A percentile compares a stretch with the other conserved stretches of the same genome.
Conservation (phyloP, 2,113 vertebrate species). For the Burhinus bistriatus region DNA sequence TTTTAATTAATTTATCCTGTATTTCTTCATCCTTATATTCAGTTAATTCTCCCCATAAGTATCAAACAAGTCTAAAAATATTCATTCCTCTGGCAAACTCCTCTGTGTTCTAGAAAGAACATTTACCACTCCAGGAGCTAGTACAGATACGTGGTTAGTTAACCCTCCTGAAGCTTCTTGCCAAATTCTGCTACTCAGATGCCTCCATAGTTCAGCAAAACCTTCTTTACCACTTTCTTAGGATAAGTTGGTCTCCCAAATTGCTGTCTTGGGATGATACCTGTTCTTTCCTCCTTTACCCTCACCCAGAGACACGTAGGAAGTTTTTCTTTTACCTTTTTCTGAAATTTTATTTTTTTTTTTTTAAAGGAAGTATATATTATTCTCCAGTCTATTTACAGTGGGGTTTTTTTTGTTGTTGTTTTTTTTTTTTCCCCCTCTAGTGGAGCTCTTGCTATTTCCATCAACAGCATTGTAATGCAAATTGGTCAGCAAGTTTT, state of each 20-base stretch:
- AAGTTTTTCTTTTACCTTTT: neutral
- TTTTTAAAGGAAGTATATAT: neutral
- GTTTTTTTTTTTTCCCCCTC: neutral
- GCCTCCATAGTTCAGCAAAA: neutral
- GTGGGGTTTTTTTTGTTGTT: rapidly evolving
- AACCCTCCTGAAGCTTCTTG: neutral
- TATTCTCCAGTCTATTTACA: neutral
- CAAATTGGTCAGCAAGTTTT: neutral
- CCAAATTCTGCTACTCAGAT: neutral
- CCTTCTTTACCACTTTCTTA: neutral
- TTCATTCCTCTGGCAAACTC: neutral
- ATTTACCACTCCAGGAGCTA: neutral
- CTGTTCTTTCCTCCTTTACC: neutral
- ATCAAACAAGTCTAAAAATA: neutral
- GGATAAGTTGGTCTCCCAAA: neutral
- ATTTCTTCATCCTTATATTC: neutral
- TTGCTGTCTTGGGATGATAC: neutral
- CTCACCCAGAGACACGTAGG: neutral
- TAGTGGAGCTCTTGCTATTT: neutral
- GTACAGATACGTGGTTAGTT: neutral
- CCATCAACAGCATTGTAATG: neutral
- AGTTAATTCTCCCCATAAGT: neutral
- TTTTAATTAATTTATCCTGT: neutral
- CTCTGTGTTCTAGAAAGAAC: neutral
- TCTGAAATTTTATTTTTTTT: neutral